phyloP scores from a whole-genome alignment of 2,113 vertebrate genomes.

The Leptodactylus fuscus region DNA sequence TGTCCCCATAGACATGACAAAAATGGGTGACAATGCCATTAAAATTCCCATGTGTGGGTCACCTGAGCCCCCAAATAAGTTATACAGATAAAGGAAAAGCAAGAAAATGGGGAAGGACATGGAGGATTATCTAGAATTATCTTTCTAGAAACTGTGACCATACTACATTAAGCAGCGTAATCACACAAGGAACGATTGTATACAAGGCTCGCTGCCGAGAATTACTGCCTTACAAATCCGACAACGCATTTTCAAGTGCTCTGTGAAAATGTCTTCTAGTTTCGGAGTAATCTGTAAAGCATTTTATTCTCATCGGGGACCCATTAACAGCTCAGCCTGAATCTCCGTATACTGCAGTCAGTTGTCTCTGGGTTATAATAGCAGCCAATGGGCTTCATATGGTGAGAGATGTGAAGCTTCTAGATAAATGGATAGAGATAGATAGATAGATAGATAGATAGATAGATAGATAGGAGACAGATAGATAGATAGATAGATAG shows the following conservation, averaged over 20 bases:
- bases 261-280: background rate
- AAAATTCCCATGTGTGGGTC: background rate
- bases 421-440: background rate
- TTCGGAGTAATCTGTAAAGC: slow-evolving; percentile 5
- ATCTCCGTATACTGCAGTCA: background rate
- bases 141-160: background rate
- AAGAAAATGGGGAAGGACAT: background rate
- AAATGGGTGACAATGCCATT: too few species aligned
- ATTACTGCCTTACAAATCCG: background rate
- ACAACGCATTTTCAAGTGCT: background rate
- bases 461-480: too few species aligned
- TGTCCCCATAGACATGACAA: too few species aligned
- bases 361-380: background rate
- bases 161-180: background rate
- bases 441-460: too few species aligned
- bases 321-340: background rate
- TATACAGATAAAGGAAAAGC: background rate
- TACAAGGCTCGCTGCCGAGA: background rate
- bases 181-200: background rate
- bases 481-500: too few species aligned
- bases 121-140: background rate
- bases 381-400: background rate
- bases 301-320: background rate
- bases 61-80: background rate
- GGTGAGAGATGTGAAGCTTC: background rate